Evolutionary conservation across 1,140 invertebrate genomes (phyloP).

Genomic region (Sitobion miscanthi): DNA sequence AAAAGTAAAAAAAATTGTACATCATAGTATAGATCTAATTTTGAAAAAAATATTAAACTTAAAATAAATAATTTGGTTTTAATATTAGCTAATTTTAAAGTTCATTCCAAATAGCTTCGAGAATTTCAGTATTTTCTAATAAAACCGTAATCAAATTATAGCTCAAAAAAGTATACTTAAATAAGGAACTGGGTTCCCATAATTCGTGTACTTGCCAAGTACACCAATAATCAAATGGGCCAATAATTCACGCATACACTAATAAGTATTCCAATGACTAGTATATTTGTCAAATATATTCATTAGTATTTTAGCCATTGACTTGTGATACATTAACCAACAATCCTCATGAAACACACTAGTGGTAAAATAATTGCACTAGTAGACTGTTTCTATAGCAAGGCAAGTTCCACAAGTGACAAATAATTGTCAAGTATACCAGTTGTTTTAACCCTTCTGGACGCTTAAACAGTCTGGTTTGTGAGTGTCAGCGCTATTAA

Average conservation of each 20-base stretch:
- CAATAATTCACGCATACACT: background rate
- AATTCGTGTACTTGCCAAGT: background rate
- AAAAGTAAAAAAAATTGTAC: too few species aligned
- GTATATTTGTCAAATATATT: background rate
- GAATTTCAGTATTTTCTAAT: background rate
- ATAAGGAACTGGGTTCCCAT: background rate
- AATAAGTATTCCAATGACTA: background rate
- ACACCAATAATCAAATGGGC: background rate
- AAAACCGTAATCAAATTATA: background rate
- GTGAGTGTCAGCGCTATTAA: background rate
- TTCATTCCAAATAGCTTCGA: background rate
- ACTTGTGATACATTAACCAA: too few species aligned
- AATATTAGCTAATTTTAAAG: background rate
- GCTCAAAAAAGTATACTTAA: background rate
- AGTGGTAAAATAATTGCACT: too few species aligned
- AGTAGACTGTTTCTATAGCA: too few species aligned
- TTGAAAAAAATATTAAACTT: background rate
- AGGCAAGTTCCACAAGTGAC: too few species aligned
- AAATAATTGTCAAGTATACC: too few species aligned
- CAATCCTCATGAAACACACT: too few species aligned
- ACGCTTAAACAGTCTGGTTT: background rate
- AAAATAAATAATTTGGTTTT: background rate
- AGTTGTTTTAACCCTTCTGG: background rate
- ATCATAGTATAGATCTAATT: too few species aligned
- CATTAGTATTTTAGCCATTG: too few species aligned